Base-by-base conservation (phyloP, 2,888 invertebrate species). In the Troides oblongomaculatus region DNA sequence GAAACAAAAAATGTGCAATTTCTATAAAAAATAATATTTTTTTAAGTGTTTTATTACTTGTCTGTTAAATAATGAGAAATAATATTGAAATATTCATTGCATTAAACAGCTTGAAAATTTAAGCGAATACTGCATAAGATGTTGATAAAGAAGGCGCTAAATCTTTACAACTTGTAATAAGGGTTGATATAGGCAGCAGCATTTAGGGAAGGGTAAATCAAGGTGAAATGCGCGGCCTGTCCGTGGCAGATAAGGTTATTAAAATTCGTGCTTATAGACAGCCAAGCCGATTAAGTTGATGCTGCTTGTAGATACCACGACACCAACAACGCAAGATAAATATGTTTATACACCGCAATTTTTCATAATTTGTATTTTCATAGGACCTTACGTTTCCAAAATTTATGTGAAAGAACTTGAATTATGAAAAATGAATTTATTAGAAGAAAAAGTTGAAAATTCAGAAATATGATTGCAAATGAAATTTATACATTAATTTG, bases 221-320 rank as follows among this genome's bases (percentile, higher is more conserved):
- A 79, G 79, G 81, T 85, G 83, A 81, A 81, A 77, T 81, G 79
- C 81, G 81, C 77, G 80, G 88, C 83, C 88, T 90, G 90, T 81
- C 80, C 77, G 80, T 81, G 84, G 84, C 88, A 85, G 90, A 92
- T 92, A 92, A 90, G 88, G 87, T 89, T 92, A 90, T 92, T 90
- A 90, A 89, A 92, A 92, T 87, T 92, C 89, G 88, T 88, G 84
- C 86, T 85, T 79, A 79, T 81, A 84, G 85, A 84, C 84, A 82
- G 81, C 81, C 77, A 82, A 75, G 80, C 82, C 87, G 84, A 87
- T 88, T 84, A 84, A 84, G 80, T 78, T 81, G 82, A 87, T 84
- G 84, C 80, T 79, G 80, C 79, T 78, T 79, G 81, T 81, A 77
- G 80, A 86, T 84, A 77, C 77, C 82, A 81, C 84, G 83, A 78